Conservation (phyloP, 2,797 vertebrate species). For the Galagoides demidoff region DNA sequence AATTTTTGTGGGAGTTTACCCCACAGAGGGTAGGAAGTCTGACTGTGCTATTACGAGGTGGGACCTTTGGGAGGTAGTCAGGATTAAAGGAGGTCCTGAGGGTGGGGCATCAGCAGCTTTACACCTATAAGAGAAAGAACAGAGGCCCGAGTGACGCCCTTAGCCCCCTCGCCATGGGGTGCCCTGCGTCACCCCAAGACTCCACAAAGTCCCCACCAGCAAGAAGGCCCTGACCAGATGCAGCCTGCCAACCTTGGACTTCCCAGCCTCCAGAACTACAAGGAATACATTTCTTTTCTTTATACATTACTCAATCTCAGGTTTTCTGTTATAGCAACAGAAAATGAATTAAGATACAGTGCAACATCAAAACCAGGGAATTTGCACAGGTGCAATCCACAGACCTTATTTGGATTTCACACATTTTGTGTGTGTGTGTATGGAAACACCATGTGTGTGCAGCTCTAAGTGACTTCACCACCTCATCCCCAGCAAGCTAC, state of each 20-base stretch:
- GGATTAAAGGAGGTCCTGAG: not conserved
- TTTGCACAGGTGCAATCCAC: fast-evolving
- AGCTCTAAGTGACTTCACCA: not conserved
- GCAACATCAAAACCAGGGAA: not conserved
- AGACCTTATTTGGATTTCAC: not conserved
- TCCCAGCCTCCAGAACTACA: not conserved
- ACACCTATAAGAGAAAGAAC: not conserved
- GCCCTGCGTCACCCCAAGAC: not conserved
- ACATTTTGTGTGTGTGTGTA: not conserved
- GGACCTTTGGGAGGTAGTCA: not conserved
- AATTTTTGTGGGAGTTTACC: no score
- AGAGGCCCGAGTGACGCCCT: not conserved
- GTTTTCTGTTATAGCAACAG: not conserved
- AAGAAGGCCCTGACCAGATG: not conserved
- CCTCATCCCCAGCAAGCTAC: not conserved
- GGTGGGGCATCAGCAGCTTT: not conserved
- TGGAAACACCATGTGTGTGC: not conserved
- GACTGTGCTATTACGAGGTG: not conserved
- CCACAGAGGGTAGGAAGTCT: not conserved
- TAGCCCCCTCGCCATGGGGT: no score
- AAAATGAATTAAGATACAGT: not conserved
- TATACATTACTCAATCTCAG: not conserved
- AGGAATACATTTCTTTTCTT: not conserved
- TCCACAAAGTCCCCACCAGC: not conserved
- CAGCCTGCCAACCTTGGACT: not conserved